These are phyloP conservation scores for Coptotermes formosanus DNA, from an alignment of 1,140 invertebrate species.

Conservation along the genomic window DNA sequence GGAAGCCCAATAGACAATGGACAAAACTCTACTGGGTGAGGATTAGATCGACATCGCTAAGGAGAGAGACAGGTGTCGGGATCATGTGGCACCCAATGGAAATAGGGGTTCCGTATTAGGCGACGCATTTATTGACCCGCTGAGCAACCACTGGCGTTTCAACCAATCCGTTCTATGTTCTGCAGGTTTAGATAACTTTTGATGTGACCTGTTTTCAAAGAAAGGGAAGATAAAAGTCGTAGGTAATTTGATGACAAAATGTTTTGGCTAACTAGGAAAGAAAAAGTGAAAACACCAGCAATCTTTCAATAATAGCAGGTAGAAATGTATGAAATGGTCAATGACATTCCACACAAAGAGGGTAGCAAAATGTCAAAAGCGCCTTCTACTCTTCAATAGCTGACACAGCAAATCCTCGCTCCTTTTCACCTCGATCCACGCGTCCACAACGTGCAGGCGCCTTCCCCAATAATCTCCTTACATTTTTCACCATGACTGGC, in stretches of 20 bases:
- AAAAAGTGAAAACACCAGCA: not conserved
- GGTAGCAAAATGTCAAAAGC: not conserved
- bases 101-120: too few relatives aligned
- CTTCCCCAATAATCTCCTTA: not conserved
- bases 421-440: not conserved
- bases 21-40: too few relatives aligned
- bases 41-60: too few relatives aligned
- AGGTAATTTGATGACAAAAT: not conserved
- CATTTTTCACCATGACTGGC: not conserved
- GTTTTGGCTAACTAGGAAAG: not conserved
- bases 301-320: not conserved
- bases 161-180: too few relatives aligned
- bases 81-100: too few relatives aligned
- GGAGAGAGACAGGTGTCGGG: too few relatives aligned
- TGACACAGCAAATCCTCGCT: not conserved
- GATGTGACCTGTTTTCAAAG: too few relatives aligned
- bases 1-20: too few relatives aligned
- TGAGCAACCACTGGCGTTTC: too few relatives aligned
- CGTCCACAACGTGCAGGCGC: not conserved
- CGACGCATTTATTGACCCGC: too few relatives aligned
- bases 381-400: not conserved
- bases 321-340: not conserved
- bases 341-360: not conserved
- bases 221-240: not conserved
- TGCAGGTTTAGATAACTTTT: too few relatives aligned